phyloP scores from a whole-genome alignment of 1,140 invertebrate species.

The Procambarus clarkii region DNA sequence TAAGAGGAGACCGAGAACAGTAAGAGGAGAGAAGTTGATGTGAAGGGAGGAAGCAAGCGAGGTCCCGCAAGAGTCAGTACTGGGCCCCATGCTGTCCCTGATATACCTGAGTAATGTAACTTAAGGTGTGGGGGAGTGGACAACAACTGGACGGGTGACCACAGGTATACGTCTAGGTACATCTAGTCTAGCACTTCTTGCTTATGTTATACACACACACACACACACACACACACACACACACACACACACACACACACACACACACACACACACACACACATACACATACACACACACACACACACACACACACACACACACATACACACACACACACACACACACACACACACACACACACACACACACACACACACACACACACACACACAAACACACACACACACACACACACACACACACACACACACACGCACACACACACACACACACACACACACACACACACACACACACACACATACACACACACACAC shows the following conservation, averaged over 20 bases:
- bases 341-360: not conserved
- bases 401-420: not conserved
- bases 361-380: not conserved
- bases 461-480: not conserved
- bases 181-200: too few species aligned
- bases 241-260: not conserved
- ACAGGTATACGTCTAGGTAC: too few species aligned
- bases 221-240: not conserved
- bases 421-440: not conserved
- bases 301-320: not conserved
- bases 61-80: too few species aligned
- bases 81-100: too few species aligned
- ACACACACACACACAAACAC: not conserved
- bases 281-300: not conserved
- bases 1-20: too few species aligned
- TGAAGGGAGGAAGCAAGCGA: too few species aligned
- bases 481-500: not conserved
- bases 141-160: too few species aligned
- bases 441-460: not conserved
- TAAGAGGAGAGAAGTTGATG: too few species aligned
- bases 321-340: not conserved
- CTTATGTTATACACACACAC: not conserved
- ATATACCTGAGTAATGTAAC: too few species aligned
- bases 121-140: too few species aligned
- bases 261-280: not conserved